These are phyloP conservation scores for Globicephala melas DNA, from an alignment of 2,113 vertebrate species.

Conservation along the genomic window DNA sequence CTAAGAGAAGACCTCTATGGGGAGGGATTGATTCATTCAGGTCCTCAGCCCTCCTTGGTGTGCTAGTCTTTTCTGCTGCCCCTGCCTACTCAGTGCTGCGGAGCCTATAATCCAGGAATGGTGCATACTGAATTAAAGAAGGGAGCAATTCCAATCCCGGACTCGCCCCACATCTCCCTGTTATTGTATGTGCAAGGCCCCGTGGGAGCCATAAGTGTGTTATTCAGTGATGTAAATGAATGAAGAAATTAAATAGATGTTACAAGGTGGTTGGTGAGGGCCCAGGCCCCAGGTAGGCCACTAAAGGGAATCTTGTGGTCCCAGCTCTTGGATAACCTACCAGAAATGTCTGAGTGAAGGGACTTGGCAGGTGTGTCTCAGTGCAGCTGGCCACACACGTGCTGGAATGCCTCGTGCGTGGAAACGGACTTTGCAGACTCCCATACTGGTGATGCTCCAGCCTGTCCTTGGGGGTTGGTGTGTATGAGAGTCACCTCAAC, in stretches of 20 bases:
- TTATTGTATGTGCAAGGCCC: rapidly evolving
- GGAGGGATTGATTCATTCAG: background rate
- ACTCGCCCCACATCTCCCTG: background rate
- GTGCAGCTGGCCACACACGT: rapidly evolving
- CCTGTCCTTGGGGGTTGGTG: background rate
- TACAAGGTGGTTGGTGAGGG: background rate
- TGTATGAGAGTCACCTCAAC: background rate
- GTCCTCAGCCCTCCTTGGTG: background rate
- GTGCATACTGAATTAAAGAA: background rate
- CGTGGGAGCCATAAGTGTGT: background rate
- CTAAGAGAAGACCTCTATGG: background rate
- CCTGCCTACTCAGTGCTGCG: background rate
- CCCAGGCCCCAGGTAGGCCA: too few species aligned
- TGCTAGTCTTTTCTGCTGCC: background rate
- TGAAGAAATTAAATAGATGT: background rate
- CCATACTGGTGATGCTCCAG: rapidly evolving
- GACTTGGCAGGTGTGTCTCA: background rate
- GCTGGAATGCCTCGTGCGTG: background rate
- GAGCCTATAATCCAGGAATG: background rate
- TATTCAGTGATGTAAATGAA: background rate
- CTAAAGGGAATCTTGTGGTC: background rate
- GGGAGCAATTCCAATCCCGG: background rate
- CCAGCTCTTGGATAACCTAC: background rate
- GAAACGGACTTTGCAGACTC: background rate
- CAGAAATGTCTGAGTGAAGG: background rate